These are phyloP conservation scores for Triplophysa siluroides DNA, from an alignment of 2,113 vertebrate genomes.

Conservation along the genomic window DNA sequence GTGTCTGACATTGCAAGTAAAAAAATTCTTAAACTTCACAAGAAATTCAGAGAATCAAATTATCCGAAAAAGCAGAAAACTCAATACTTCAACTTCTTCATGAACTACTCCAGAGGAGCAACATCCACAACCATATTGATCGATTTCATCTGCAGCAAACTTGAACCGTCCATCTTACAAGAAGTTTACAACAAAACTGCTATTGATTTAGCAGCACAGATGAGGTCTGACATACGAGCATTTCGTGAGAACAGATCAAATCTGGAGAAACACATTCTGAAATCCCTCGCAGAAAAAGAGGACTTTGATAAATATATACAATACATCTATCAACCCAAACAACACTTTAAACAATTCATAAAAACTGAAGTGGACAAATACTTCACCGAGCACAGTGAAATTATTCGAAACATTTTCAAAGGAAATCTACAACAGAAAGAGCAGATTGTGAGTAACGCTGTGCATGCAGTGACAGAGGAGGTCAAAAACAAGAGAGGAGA, in stretches of 20 bases:
- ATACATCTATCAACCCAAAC: constrained; percentile 59
- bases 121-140: constrained; percentile 63
- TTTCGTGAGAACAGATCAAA: constrained; percentile 70
- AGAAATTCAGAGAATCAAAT: constrained; percentile 39
- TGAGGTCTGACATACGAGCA: constrained; percentile 57
- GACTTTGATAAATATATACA: constrained; percentile 68
- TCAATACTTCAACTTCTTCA: constrained; percentile 36
- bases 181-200: constrained; percentile 57
- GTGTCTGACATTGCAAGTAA: constrained; percentile 16
- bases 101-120: constrained; percentile 50
- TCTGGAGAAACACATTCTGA: constrained; percentile 74
- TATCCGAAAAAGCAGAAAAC: constrained; percentile 33
- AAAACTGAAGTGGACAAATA: constrained; percentile 31
- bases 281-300: constrained; percentile 70
- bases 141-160: constrained; percentile 68
- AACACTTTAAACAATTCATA: constrained; percentile 60
- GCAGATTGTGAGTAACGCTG: constrained; percentile 49
- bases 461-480: constrained; percentile 28
- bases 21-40: background rate
- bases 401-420: background rate
- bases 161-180: constrained; percentile 54
- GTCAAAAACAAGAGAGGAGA: constrained; percentile 8
- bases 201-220: constrained; percentile 61
- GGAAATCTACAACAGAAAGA: constrained; percentile 9
- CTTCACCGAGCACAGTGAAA: background rate